Evolutionary conservation across 2,888 invertebrate genomes (phyloP).

Genomic region (Lingula anatina): DNA sequence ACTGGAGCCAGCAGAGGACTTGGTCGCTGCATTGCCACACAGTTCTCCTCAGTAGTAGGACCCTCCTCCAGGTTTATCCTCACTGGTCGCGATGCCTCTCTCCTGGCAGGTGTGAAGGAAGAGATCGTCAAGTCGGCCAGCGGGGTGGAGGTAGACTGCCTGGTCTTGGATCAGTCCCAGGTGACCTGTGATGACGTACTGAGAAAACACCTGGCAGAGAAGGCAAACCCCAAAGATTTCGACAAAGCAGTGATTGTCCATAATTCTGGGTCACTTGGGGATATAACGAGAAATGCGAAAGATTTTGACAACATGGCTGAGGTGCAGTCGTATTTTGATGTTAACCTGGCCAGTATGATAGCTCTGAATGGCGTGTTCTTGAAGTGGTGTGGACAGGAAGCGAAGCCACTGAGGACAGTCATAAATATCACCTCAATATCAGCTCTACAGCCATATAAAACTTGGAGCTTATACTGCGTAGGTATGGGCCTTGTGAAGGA

Average conservation of each 20-base stretch:
- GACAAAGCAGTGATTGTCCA: background rate
- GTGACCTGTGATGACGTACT: too few relatives aligned
- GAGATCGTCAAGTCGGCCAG: too few relatives aligned
- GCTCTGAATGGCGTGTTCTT: background rate
- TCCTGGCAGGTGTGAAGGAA: too few relatives aligned
- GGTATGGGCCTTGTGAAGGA: too few relatives aligned
- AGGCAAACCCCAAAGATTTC: background rate
- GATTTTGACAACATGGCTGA: background rate
- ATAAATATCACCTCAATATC: background rate
- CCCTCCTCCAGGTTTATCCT: too few relatives aligned
- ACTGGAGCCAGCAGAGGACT: too few relatives aligned
- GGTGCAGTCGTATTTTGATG: background rate
- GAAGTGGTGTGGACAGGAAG: background rate
- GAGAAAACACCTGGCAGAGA: constrained; percentile 10
- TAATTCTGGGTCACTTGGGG: background rate
- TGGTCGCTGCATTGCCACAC: too few relatives aligned
- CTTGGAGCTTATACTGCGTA: background rate
- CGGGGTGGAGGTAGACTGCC: too few relatives aligned
- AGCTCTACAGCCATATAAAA: background rate
- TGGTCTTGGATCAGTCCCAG: too few relatives aligned
- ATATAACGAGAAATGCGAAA: background rate
- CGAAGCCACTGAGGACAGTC: background rate
- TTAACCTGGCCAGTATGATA: background rate
- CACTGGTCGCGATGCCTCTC: too few relatives aligned
- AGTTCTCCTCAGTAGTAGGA: too few relatives aligned